A percentile compares a stretch with the other conserved stretches of the same genome.
These are phyloP conservation scores for Sarcophilus harrisii DNA, from an alignment of 2,797 vertebrate species.

Conservation along the genomic window DNA sequence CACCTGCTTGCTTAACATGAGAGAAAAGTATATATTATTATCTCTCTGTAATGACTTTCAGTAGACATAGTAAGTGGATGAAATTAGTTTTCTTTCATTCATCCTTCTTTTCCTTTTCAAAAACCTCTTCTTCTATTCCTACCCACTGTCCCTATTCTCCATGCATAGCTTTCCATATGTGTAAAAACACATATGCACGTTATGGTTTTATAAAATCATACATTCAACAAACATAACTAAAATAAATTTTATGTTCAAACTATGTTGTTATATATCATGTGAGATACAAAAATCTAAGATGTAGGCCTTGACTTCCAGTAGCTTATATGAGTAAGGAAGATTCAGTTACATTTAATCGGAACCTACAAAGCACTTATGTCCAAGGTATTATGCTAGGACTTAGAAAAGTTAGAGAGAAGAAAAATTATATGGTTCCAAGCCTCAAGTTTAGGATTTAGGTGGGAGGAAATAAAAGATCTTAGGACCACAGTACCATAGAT, in stretches of 20 bases:
- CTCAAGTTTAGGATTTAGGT: neutral
- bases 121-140: neutral
- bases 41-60: neutral
- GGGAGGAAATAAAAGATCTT: neutral
- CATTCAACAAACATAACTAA: neutral
- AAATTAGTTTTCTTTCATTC: neutral
- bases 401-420: neutral
- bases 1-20: neutral
- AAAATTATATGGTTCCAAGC: neutral
- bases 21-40: neutral
- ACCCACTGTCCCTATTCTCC: neutral
- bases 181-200: neutral
- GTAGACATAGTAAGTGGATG: neutral
- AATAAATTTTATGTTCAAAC: neutral
- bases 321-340: neutral
- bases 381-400: neutral
- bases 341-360: neutral
- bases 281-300: neutral
- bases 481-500: neutral
- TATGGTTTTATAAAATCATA: neutral
- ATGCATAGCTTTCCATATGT: neutral
- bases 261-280: neutral
- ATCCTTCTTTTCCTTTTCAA: neutral
- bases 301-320: neutral
- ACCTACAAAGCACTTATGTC: neutral